Percentiles rank a stretch among this genome's conserved stretches.
Conservation (phyloP, 2,113 vertebrate genomes). For the Brachyistius frenatus region DNA sequence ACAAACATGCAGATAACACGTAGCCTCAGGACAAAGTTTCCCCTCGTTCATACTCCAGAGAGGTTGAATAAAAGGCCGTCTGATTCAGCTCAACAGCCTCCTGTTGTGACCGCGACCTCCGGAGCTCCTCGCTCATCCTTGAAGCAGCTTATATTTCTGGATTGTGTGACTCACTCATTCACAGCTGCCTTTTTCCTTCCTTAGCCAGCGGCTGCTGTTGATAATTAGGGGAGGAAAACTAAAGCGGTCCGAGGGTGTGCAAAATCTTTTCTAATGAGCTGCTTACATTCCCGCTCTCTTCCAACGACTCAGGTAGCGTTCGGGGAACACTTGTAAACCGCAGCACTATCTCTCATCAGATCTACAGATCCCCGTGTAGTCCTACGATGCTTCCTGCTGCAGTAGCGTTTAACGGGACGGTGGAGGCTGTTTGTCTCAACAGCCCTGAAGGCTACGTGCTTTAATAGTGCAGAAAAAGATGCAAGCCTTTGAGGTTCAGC, state of each 20-base stretch:
- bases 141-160: constrained; percentile 46
- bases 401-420: constrained; percentile 55
- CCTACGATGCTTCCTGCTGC: constrained; percentile 51
- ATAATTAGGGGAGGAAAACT: constrained; percentile 58
- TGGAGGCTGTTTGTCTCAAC: constrained; percentile 29
- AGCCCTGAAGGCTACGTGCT: constrained; percentile 23
- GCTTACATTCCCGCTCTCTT: constrained; percentile 28
- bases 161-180: constrained; percentile 65
- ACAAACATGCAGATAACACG: constrained; percentile 30
- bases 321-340: constrained; percentile 39
- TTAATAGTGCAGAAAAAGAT: constrained; percentile 20
- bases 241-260: constrained; percentile 56
- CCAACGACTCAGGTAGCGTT: constrained; percentile 30
- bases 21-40: not conserved
- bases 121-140: constrained; percentile 47
- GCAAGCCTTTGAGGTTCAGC: constrained; percentile 1
- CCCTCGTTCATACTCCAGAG: constrained; percentile 6
- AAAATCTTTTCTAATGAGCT: constrained; percentile 54
- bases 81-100: constrained; percentile 39
- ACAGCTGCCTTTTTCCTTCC: constrained; percentile 48
- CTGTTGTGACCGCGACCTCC: constrained; percentile 39
- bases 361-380: constrained; percentile 54
- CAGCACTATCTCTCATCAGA: constrained; percentile 63
- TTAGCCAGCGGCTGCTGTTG: constrained; percentile 30
- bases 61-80: constrained; percentile 44